Evolutionary conservation across 1,140 invertebrate genomes (phyloP).

Genomic region (Sinella curviseta): DNA sequence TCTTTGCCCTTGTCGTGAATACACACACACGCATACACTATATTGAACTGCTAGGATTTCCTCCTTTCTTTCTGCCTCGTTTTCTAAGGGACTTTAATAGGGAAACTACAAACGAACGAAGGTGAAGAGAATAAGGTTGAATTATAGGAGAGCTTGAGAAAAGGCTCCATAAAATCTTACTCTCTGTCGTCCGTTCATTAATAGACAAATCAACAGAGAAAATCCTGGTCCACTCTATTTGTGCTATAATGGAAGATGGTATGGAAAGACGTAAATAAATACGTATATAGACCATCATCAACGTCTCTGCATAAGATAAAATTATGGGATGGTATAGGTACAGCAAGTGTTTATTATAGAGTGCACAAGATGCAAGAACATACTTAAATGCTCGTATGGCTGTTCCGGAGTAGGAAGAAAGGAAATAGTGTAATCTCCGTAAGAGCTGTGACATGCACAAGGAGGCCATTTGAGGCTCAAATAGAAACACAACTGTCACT

Average conservation of each 20-base stretch:
- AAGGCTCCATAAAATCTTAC: not conserved
- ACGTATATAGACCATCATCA: too few relatives aligned
- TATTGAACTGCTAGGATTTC: too few relatives aligned
- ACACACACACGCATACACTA: too few relatives aligned
- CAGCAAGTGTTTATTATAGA: too few relatives aligned
- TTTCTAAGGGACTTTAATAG: too few relatives aligned
- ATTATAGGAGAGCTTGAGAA: not conserved
- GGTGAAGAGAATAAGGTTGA: not conserved
- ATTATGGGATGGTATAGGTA: too few relatives aligned
- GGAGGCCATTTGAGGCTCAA: not conserved
- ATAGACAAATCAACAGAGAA: not conserved
- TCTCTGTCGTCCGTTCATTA: not conserved
- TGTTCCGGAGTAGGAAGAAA: too few relatives aligned
- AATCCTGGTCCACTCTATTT: not conserved
- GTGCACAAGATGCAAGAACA: too few relatives aligned
- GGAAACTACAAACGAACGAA: too few relatives aligned
- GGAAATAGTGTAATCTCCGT: conserved; percentile 15
- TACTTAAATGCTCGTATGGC: too few relatives aligned
- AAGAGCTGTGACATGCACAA: conserved; percentile 7
- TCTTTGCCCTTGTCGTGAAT: not conserved
- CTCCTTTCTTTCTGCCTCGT: too few relatives aligned
- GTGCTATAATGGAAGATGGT: not conserved
- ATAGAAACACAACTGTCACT: conserved; percentile 25
- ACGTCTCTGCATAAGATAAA: too few relatives aligned
- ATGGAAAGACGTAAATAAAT: not conserved